Percentiles rank a stretch among this genome's conserved stretches.
These are phyloP conservation scores for Netelia fuscicornis DNA, from an alignment of 2,888 invertebrate genomes.

Conservation along the genomic window DNA sequence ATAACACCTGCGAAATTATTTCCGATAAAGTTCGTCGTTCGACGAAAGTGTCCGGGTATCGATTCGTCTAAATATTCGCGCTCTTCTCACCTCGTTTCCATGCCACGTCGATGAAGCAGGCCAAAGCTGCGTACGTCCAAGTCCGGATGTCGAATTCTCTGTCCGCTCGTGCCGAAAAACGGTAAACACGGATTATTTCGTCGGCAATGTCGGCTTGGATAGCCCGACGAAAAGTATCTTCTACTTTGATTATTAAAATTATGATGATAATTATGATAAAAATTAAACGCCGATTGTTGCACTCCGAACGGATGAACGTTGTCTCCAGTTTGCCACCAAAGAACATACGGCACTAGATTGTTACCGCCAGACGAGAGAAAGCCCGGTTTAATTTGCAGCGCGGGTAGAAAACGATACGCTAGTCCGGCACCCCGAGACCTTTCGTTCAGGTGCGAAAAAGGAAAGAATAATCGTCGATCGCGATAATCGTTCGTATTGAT, in stretches of 20 bases:
- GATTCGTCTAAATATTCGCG: slow-evolving; percentile 3
- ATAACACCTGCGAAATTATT: background rate
- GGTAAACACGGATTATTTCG: slow-evolving; percentile 68
- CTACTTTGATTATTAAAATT: slow-evolving; percentile 69
- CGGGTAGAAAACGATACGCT: slow-evolving; percentile 74
- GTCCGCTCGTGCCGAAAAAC: slow-evolving; percentile 51
- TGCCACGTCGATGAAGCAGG: slow-evolving; percentile 74
- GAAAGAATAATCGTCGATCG: slow-evolving; percentile 55
- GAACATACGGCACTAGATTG: slow-evolving; percentile 78
- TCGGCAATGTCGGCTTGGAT: slow-evolving; percentile 69
- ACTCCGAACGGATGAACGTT: slow-evolving; percentile 71
- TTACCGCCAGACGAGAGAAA: slow-evolving; percentile 55
- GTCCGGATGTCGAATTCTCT: slow-evolving; percentile 55
- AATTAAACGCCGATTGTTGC: slow-evolving; percentile 69
- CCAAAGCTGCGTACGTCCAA: slow-evolving; percentile 68
- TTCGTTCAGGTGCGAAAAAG: slow-evolving; percentile 62
- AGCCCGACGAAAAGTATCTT: slow-evolving; percentile 53
- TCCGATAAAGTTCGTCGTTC: background rate
- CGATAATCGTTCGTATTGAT: slow-evolving; percentile 53
- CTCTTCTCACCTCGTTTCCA: slow-evolving; percentile 80
- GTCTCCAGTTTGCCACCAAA: slow-evolving; percentile 78
- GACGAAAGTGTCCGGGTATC: background rate
- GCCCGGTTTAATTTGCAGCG: slow-evolving; percentile 76
- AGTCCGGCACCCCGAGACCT: slow-evolving; percentile 49
- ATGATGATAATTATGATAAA: slow-evolving; percentile 62